Base-by-base conservation (phyloP, 1,140 invertebrate species). In the Cydia fagiglandana region DNA sequence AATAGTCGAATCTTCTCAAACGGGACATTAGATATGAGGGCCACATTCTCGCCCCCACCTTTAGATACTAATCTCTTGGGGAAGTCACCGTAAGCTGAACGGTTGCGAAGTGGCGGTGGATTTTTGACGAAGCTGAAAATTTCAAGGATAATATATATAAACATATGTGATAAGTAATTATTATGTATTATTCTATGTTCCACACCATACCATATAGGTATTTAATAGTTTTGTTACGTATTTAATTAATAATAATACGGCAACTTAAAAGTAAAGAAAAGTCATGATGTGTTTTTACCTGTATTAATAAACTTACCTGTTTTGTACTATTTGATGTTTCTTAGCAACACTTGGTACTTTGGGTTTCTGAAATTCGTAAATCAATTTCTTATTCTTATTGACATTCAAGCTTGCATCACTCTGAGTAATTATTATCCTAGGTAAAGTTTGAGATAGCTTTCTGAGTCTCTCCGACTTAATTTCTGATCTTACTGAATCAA, bases 381-480 rank as follows among this genome's bases (percentile, higher is more conserved):
- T 17, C 12, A 75, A 6, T 13, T 30, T 15, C 24, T 73, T 76
- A 53, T 24, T 81, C 78, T n/a, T 68, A 28, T 83, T 86, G 4
- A 79, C 45, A 76, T 85, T 81, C 30, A 91, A 76, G 78, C 89
- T 92, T 0, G 84, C 84, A 77, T 82, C 87, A 75, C 91, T 91
- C 47, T 91, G 84, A 0, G 91, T 92, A 74, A 92, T 92, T 15
- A 91, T 86, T 34, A 92, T 92, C 74, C 88, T 92, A 5, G 91
- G 91, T 20, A 91, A 47, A 53, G 90, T 88, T 74, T 86, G 80
- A 0, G 91, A 92, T 9, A 92, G 68, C 74, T 85, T 88, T 12
- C 89, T 81, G 13, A 91, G 75, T 74, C 91, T 86, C n/a, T 87
- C 84, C 2, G 89, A 91, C 73, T 83, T 87, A 1, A 77, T 75